Conservation (phyloP, 2,113 vertebrate species). For the Zootoca vivipara region DNA sequence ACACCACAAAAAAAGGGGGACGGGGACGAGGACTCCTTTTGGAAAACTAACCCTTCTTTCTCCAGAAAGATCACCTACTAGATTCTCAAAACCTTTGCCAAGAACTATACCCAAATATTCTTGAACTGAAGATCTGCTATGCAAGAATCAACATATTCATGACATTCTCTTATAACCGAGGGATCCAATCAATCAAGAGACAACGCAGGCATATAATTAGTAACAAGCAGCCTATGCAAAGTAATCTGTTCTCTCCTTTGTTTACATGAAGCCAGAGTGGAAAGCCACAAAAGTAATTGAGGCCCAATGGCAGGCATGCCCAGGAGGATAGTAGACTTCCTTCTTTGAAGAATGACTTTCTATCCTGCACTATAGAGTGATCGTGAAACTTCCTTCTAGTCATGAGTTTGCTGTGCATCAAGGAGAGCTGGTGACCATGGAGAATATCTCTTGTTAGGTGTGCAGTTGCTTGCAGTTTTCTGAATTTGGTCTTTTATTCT, state of each 20-base stretch:
- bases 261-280: not conserved
- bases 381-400: not conserved
- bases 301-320: not conserved
- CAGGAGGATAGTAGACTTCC: too few species aligned
- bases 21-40: not conserved
- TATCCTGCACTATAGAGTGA: not conserved
- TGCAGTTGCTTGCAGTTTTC: not conserved
- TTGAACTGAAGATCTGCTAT: not conserved
- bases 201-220: not conserved
- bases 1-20: not conserved
- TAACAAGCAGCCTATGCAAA: not conserved
- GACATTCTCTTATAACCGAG: not conserved
- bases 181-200: not conserved
- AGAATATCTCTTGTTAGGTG: not conserved
- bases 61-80: conserved; percentile 11
- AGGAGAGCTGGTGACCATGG: not conserved
- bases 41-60: not conserved
- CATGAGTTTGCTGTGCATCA: not conserved
- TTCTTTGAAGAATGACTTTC: not conserved
- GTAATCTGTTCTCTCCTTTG: rapidly evolving
- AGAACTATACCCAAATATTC: not conserved
- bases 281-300: not conserved
- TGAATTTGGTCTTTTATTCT: not conserved
- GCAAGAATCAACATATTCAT: rapidly evolving
- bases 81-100: not conserved